A percentile compares a stretch with the other conserved stretches of the same genome.
Evolutionary conservation across 2,113 vertebrate species (phyloP).

Genomic region (Zootoca vivipara): DNA sequence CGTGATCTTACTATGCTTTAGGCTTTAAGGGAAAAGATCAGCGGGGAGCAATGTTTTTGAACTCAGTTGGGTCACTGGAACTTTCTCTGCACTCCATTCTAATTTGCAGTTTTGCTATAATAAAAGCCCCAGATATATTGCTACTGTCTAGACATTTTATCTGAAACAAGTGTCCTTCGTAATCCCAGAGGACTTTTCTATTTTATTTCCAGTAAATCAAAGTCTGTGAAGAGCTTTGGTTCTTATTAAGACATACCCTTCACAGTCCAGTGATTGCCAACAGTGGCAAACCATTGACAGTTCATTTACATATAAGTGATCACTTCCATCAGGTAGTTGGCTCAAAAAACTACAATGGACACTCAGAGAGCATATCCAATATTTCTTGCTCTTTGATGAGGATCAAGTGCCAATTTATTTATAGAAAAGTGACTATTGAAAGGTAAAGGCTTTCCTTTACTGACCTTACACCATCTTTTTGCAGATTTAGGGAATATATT

Average conservation of each 20-base stretch:
- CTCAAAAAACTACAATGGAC: slow-evolving; percentile 82
- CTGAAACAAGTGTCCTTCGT: slow-evolving; percentile 88
- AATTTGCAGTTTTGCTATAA: slow-evolving; percentile 86
- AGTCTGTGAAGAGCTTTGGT: slow-evolving; percentile 83
- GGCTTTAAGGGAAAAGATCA: slow-evolving; percentile 60
- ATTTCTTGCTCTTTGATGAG: slow-evolving; percentile 81
- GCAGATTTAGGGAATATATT: slow-evolving; percentile 36
- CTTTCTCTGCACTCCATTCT: slow-evolving; percentile 80
- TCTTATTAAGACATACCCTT: slow-evolving; percentile 94
- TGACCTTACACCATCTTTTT: slow-evolving; percentile 72
- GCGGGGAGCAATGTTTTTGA: slow-evolving; percentile 72
- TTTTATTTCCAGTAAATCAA: slow-evolving; percentile 99
- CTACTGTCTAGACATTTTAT: slow-evolving; percentile 88
- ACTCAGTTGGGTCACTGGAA: slow-evolving; percentile 79
- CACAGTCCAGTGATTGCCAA: slow-evolving; percentile 87
- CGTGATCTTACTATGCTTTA: slow-evolving; percentile 68
- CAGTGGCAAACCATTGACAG: slow-evolving; percentile 84
- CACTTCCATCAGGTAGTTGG: slow-evolving; percentile 91
- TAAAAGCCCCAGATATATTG: slow-evolving; percentile 87
- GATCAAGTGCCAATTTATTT: slow-evolving; percentile 77
- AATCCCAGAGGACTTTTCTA: slow-evolving; percentile 87
- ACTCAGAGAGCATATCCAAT: slow-evolving; percentile 84
- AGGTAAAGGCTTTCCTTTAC: slow-evolving; percentile 66
- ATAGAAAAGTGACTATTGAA: slow-evolving; percentile 65
- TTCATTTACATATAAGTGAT: slow-evolving; percentile 94